Conservation (phyloP, 2,113 vertebrate genomes). For the Lynx canadensis region DNA sequence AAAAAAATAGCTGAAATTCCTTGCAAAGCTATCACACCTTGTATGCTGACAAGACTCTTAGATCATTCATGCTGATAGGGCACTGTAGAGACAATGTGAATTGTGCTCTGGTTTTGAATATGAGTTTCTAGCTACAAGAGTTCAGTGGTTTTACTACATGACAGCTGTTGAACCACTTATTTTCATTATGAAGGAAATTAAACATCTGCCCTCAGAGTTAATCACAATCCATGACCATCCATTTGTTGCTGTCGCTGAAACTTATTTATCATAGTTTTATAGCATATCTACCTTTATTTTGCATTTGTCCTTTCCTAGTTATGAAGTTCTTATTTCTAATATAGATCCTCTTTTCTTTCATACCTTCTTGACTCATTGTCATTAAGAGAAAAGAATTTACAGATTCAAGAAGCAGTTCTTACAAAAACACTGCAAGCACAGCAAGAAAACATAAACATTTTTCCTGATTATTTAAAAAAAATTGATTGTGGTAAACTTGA, state of each 20-base stretch:
- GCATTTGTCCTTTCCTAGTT: neutral
- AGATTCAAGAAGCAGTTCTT: neutral
- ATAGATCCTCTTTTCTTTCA: neutral
- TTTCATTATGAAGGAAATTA: conserved; percentile 64
- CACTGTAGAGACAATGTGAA: neutral
- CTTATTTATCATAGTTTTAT: conserved; percentile 21
- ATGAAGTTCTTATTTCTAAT: neutral
- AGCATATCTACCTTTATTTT: conserved; percentile 22
- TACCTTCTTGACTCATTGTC: neutral
- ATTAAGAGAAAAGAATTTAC: conserved; percentile 1
- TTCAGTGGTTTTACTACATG: conserved; percentile 46
- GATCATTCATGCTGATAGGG: neutral
- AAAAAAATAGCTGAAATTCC: neutral
- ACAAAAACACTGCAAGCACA: neutral
- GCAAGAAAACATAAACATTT: neutral
- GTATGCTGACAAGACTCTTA: neutral
- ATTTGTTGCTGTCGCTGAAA: neutral
- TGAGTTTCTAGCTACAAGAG: neutral
- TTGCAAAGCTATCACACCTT: neutral
- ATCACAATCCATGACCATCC: conserved; percentile 14
- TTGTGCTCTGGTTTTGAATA: neutral
- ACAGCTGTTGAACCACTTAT: conserved; percentile 40
- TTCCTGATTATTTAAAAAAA: neutral
- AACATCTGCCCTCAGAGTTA: conserved; percentile 55
- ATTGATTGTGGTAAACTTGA: neutral